Percentiles rank a stretch among this genome's conserved stretches.
Conservation (phyloP, 2,888 invertebrate species). For the Drosophila birchii region DNA sequence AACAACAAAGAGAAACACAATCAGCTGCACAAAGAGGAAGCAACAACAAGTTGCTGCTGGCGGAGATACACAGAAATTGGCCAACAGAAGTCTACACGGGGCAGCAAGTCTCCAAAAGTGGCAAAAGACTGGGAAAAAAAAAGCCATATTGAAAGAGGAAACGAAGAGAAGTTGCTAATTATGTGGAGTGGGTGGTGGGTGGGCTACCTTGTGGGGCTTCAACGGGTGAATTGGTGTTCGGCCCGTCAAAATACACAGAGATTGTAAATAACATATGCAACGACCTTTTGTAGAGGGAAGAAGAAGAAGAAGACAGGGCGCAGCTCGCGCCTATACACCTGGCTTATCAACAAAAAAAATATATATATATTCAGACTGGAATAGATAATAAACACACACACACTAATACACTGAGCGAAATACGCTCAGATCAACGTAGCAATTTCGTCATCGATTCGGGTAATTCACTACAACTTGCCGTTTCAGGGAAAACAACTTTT, state of each 20-base stretch:
- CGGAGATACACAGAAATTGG: conserved; percentile 71
- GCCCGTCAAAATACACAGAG: conserved; percentile 22
- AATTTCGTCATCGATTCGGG: conserved; percentile 71
- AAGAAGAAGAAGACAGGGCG: conserved; percentile 14
- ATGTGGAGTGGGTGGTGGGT: conserved; percentile 19
- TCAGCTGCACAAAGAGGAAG: conserved; percentile 50
- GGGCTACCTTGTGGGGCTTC: conserved; percentile 59
- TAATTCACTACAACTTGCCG: conserved; percentile 58
- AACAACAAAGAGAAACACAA: conserved; percentile 46
- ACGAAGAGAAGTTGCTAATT: conserved; percentile 55
- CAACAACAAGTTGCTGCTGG: conserved; percentile 72
- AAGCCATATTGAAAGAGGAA: conserved; percentile 41
- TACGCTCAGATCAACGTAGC: conserved; percentile 14
- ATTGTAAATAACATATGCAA: conserved; percentile 32
- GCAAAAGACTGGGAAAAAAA: conserved; percentile 56
- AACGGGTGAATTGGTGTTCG: conserved; percentile 49
- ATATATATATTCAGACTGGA: neutral
- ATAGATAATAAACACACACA: conserved; percentile 56
- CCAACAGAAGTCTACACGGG: conserved; percentile 62
- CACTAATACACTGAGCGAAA: conserved; percentile 22
- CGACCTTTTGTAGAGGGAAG: conserved; percentile 54
- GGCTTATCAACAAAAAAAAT: conserved; percentile 66
- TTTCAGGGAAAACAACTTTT: conserved; percentile 77
- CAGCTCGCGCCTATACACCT: conserved; percentile 51
- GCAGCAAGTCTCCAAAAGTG: conserved; percentile 51